Conservation (phyloP, 1,140 invertebrate species). For the Conus ventricosus region DNA sequence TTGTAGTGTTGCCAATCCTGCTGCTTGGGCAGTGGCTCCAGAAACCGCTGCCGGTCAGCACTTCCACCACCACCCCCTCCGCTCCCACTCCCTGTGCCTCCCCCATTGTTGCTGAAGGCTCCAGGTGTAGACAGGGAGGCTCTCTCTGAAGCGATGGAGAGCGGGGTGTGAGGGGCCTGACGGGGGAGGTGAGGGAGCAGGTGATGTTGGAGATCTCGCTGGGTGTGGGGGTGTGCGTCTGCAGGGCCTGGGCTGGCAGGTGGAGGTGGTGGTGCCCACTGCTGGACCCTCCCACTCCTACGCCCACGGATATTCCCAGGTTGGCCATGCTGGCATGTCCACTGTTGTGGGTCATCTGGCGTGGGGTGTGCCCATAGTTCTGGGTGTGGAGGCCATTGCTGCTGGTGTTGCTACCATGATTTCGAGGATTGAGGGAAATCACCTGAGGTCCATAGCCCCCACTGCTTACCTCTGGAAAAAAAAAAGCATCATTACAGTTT, state of each 20-base stretch:
- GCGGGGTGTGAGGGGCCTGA: conserved; percentile 55
- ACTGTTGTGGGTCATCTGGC: conserved; percentile 53
- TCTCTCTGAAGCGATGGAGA: conserved; percentile 49
- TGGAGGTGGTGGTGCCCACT: conserved; percentile 40
- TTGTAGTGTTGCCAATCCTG: conserved; percentile 65
- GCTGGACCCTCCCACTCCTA: neutral
- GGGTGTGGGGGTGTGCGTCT: conserved; percentile 69
- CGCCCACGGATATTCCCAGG: neutral
- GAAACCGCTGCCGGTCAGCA: conserved; percentile 59
- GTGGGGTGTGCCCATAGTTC: conserved; percentile 40
- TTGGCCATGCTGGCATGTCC: neutral
- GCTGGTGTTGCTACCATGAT: conserved; percentile 68
- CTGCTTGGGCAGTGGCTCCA: conserved; percentile 64
- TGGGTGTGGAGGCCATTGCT: conserved; percentile 27
- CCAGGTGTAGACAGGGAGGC: conserved; percentile 43
- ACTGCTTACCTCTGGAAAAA: conserved; percentile 40
- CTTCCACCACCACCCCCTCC: conserved; percentile 38
- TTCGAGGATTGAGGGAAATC: conserved; percentile 42
- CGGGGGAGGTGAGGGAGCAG: conserved; percentile 39
- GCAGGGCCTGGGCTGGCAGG: conserved; percentile 58
- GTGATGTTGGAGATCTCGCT: conserved; percentile 71
- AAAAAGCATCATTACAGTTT: neutral
- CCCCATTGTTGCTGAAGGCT: conserved; percentile 41
- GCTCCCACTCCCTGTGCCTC: conserved; percentile 6
- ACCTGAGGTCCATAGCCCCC: conserved; percentile 46